A percentile compares a stretch with the other conserved stretches of the same genome.
Conservation (phyloP, 1,140 invertebrate genomes). For the Oedothorax gibbosus region DNA sequence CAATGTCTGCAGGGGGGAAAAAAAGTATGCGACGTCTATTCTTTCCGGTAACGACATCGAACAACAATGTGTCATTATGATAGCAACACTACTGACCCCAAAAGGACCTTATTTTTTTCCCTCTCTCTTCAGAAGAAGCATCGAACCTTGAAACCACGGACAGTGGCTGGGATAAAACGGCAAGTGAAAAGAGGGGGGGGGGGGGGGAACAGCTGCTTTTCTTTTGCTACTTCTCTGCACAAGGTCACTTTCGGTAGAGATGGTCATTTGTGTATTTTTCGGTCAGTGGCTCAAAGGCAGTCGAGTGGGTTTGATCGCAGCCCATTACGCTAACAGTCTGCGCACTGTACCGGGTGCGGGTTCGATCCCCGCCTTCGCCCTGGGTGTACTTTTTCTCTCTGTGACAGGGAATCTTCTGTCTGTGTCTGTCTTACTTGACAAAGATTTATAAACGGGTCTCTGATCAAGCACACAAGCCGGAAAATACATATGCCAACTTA, state of each 20-base stretch:
- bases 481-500: too few relatives aligned
- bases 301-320: too few relatives aligned
- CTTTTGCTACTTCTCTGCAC: conserved; percentile 9
- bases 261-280: too few relatives aligned
- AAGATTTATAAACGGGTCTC: too few relatives aligned
- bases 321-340: too few relatives aligned
- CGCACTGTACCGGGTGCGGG: too few relatives aligned
- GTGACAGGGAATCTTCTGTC: too few relatives aligned
- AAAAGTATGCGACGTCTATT: not conserved
- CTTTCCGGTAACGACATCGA: conserved; percentile 23
- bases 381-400: too few relatives aligned
- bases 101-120: not conserved
- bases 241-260: conserved; percentile 2
- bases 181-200: conserved; percentile 23
- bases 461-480: too few relatives aligned
- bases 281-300: too few relatives aligned
- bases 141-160: conserved; percentile 50
- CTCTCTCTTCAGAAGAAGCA: conserved; percentile 5
- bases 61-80: conserved; percentile 20
- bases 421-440: too few relatives aligned
- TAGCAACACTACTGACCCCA: conserved; percentile 42
- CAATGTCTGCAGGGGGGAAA: not conserved
- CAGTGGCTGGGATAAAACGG: conserved; percentile 18
- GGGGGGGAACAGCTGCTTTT: not conserved
- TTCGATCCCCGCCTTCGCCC: too few relatives aligned